Base-by-base conservation (phyloP, 2,113 vertebrate genomes). In the Falcunculus frontatus region DNA sequence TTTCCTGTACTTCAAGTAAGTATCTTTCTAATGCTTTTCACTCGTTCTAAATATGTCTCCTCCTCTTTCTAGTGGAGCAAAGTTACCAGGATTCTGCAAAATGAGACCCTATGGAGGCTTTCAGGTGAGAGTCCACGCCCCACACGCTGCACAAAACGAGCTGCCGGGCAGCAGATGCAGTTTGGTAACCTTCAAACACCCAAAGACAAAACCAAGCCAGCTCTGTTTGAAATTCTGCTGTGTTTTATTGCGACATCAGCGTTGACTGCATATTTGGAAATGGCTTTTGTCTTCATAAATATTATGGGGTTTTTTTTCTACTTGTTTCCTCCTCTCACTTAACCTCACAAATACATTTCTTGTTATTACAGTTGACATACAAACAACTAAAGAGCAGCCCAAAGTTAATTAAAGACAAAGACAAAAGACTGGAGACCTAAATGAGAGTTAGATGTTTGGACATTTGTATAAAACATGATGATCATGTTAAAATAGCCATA, bases 261-360 rank as follows among this genome's bases (percentile, higher is more conserved):
- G 9, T 26, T 65, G 37, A 33, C 22, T 27, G 3, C 3, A 2
- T 16, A 39, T 80, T 68, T 84, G 49, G 57, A 87, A 87, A 49
- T 3, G 2, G 4, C 2, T 50, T 35, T 57, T 16, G 1, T 39
- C 50, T 77, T 77, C 27, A 55, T 20, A 72, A 86, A 37, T 0
- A 0, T 10, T 25, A 16, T 12, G 46, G 21, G 0, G 8, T 2
- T 2, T 4, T 33, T 63, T 68, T 62, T 2, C 22, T 53, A 4
- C 13, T 47, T 76, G 5, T 11, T 85, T 32, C 23, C 75, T 84
- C 23, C 13, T 8, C 62, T 78, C 49, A 21, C 14, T 64, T 80
- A 18, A 64, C 16, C 53, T 27, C 32, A 69, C 3, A 73, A 65
- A 72, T 11, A 8, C 1, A 2, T 87, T 91, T 64, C 16, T 60